Evolutionary conservation across 1,140 invertebrate species (phyloP).

Genomic region (Leptinotarsa lineolata): DNA sequence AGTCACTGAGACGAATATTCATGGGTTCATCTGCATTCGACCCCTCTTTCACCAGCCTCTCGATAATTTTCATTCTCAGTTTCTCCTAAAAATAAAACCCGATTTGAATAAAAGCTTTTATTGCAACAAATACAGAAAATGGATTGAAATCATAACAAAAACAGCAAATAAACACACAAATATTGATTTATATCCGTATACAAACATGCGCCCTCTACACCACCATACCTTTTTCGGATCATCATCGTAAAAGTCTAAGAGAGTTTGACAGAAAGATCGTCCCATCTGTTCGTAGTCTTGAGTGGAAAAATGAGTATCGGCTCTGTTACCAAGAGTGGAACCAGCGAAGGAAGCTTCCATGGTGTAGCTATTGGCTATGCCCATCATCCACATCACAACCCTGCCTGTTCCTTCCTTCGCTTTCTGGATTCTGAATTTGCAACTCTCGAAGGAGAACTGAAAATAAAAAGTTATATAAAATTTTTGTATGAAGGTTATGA

Average conservation of each 20-base stretch:
- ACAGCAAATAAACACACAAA: background rate
- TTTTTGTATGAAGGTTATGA: too few species aligned
- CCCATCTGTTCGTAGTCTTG: slow-evolving; percentile 84
- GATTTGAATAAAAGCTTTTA: slow-evolving; percentile 18
- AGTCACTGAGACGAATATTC: slow-evolving; percentile 82
- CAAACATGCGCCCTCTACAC: background rate
- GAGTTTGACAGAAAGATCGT: slow-evolving; percentile 87
- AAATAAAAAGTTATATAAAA: slow-evolving; percentile 52
- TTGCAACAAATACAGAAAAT: background rate
- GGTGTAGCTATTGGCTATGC: slow-evolving; percentile 91
- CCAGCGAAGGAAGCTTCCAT: slow-evolving; percentile 94
- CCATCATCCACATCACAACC: slow-evolving; percentile 92
- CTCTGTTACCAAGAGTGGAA: slow-evolving; percentile 76
- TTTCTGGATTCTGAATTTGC: slow-evolving; percentile 90
- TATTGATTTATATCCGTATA: background rate
- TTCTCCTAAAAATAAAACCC: slow-evolving; percentile 64
- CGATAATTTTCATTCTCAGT: slow-evolving; percentile 77
- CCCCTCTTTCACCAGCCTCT: slow-evolving; percentile 77
- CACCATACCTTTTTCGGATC: slow-evolving; percentile 76
- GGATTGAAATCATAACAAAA: background rate
- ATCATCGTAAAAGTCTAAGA: slow-evolving; percentile 88
- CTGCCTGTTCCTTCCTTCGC: slow-evolving; percentile 92
- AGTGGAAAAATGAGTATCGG: slow-evolving; percentile 83
- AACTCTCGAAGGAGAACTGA: slow-evolving; percentile 91
- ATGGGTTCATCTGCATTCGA: slow-evolving; percentile 86